phyloP scores from a whole-genome alignment of 2,888 invertebrate genomes.

The Corbicula japonica region DNA sequence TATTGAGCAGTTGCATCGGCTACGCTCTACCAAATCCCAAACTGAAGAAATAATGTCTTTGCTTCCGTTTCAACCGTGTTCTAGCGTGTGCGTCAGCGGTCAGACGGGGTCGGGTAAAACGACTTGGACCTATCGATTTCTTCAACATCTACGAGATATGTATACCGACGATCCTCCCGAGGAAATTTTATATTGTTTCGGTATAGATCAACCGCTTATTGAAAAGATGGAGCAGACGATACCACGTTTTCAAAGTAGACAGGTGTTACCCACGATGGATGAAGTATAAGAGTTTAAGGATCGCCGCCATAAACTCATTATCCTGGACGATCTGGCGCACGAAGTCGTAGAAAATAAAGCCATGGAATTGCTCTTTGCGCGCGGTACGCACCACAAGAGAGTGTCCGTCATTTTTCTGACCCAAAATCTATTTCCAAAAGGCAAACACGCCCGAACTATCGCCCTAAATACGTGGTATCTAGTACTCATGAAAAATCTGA shows the following conservation, averaged over 20 bases:
- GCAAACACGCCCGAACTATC: slow-evolving; percentile 39
- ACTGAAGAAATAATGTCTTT: slow-evolving; percentile 40
- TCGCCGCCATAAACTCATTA: slow-evolving; percentile 27
- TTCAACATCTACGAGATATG: slow-evolving; percentile 31
- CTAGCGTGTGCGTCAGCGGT: slow-evolving; percentile 43
- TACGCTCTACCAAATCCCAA: slow-evolving; percentile 48
- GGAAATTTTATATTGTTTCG: slow-evolving; percentile 36
- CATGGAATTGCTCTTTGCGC: slow-evolving; percentile 39
- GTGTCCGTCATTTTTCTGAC: slow-evolving; percentile 29
- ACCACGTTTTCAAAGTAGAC: slow-evolving; percentile 26
- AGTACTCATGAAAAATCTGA: slow-evolving; percentile 30
- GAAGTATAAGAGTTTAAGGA: slow-evolving; percentile 33
- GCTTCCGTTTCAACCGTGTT: slow-evolving; percentile 39
- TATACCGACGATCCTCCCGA: slow-evolving; percentile 31
- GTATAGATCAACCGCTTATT: slow-evolving; percentile 39
- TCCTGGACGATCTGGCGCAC: slow-evolving; percentile 50
- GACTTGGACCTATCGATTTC: slow-evolving; percentile 32
- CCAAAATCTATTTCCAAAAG: slow-evolving; percentile 25
- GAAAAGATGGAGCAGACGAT: slow-evolving; percentile 34
- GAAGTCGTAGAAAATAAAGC: slow-evolving; percentile 27
- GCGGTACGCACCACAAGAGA: slow-evolving; percentile 39
- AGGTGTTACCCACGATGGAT: slow-evolving; percentile 24
- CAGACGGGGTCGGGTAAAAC: slow-evolving; percentile 48
- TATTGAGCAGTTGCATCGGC: slow-evolving; percentile 32
- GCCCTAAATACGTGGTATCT: slow-evolving; percentile 39